phyloP scores from a whole-genome alignment of 37 sponge, comb jelly and placozoan genomes.

The Axinella damicornis region DNA sequence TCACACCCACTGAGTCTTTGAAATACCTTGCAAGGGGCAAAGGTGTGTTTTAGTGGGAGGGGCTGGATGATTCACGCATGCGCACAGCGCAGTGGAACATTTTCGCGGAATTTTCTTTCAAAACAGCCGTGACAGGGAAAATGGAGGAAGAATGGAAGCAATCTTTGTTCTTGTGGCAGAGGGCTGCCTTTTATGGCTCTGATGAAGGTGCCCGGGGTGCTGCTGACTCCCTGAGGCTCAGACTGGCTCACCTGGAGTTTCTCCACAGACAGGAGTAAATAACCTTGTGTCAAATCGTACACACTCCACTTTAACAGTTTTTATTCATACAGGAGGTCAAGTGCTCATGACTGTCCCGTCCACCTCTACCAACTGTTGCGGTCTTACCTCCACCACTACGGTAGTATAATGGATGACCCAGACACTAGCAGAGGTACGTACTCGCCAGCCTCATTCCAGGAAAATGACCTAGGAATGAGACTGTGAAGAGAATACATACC shows the following conservation, averaged over 20 bases:
- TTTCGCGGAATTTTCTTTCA: no score
- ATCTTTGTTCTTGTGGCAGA: constrained; percentile 65
- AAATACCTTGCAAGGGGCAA: no score
- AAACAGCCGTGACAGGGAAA: no score
- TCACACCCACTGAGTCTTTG: no score
- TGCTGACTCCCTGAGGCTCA: constrained; percentile 64
- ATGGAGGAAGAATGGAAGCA: not conserved
- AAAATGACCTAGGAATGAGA: not conserved
- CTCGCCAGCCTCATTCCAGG: not conserved
- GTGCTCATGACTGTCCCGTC: not conserved
- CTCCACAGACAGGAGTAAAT: constrained; percentile 19
- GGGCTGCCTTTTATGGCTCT: constrained; percentile 37
- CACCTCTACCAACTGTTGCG: constrained; percentile 4
- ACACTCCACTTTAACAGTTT: no score
- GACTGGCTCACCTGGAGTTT: constrained; percentile 36
- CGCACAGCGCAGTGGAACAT: no score
- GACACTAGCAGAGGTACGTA: not conserved
- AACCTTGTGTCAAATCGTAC: no score
- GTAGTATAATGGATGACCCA: constrained; percentile 13
- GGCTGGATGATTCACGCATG: no score
- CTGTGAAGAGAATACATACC: no score
- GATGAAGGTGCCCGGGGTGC: not conserved
- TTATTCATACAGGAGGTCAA: not conserved
- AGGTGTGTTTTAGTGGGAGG: no score
- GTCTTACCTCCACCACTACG: constrained; percentile 15